Evolutionary conservation across 2,113 vertebrate species (phyloP).

Genomic region (Zosterops lateralis): DNA sequence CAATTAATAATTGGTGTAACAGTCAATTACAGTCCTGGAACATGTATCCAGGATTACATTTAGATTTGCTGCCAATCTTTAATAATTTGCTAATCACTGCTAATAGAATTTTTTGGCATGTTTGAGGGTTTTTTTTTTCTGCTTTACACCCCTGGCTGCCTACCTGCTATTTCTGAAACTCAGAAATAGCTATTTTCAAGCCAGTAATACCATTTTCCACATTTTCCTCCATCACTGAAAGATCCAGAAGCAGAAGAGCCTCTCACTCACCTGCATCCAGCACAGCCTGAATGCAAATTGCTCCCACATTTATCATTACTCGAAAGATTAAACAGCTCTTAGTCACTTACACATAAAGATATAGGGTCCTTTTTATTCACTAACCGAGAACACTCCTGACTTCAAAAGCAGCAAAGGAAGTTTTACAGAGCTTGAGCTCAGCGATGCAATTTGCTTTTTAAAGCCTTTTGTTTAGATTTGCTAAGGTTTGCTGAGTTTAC

Average conservation of each 20-base stretch:
- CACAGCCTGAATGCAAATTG: neutral
- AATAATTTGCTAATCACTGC: neutral
- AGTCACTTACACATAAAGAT: rapidly evolving
- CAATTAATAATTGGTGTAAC: neutral
- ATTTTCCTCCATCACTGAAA: rapidly evolving
- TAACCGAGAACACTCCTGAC: neutral
- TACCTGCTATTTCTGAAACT: neutral
- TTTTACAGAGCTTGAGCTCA: neutral
- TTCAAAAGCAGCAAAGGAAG: neutral
- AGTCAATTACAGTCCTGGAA: neutral
- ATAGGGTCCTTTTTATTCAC: neutral
- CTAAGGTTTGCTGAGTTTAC: neutral
- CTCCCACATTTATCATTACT: neutral
- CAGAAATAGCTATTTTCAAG: neutral
- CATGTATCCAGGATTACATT: rapidly evolving
- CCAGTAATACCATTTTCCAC: neutral
- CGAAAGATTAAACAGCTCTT: neutral
- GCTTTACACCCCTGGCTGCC: neutral
- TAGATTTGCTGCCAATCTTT: neutral
- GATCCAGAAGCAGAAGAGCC: neutral
- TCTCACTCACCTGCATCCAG: neutral
- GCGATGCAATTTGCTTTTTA: neutral
- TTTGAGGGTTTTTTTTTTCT: rapidly evolving
- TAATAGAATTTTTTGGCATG: neutral
- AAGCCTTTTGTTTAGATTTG: neutral